Conservation (phyloP, 2,888 invertebrate species). For the Monochamus alternatus region DNA sequence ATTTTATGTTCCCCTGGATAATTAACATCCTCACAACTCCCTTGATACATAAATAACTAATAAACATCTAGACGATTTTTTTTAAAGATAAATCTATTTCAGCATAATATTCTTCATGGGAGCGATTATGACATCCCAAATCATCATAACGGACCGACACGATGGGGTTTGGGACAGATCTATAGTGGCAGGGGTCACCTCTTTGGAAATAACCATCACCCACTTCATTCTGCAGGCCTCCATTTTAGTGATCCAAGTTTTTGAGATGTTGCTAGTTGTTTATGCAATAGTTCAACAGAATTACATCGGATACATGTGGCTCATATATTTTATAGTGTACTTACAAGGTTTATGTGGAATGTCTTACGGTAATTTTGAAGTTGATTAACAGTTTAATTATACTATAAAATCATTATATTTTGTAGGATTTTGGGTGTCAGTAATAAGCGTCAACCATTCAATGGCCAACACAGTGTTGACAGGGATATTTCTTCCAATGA, state of each 20-base stretch:
- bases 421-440: constrained; percentile 86
- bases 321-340: constrained; percentile 77
- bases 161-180: constrained; percentile 93
- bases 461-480: constrained; percentile 89
- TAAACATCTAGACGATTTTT: no score
- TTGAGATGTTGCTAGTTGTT: constrained; percentile 76
- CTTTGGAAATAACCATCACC: constrained; percentile 85
- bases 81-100: no score
- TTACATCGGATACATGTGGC: constrained; percentile 76
- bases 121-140: constrained; percentile 86
- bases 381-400: no score
- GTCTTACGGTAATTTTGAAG: constrained; percentile 79
- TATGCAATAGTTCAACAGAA: constrained; percentile 77
- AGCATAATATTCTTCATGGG: constrained; percentile 91
- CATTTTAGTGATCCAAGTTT: constrained; percentile 78
- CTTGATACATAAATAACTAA: no score
- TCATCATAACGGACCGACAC: constrained; percentile 82
- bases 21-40: no score
- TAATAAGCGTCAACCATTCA: constrained; percentile 84
- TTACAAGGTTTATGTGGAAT: constrained; percentile 88
- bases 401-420: no score
- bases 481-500: constrained; percentile 92
- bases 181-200: constrained; percentile 87
- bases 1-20: no score
- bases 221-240: constrained; percentile 84